These are phyloP conservation scores for Euspilapteryx auroguttella DNA, from an alignment of 2,888 invertebrate species.

Conservation along the genomic window DNA sequence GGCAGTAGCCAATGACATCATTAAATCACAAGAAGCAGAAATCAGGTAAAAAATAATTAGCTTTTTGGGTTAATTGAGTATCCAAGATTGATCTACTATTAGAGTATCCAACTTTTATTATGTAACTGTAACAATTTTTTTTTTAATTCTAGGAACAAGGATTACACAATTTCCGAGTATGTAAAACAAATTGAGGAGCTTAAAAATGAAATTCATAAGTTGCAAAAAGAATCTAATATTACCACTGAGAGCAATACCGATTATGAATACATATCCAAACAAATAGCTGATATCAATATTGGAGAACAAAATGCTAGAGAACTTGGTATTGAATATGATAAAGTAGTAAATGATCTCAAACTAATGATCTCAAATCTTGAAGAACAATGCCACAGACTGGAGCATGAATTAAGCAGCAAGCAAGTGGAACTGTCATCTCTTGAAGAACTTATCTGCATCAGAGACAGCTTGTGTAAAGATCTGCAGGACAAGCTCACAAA, in stretches of 20 bases:
- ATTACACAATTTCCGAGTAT: slow-evolving; percentile 39
- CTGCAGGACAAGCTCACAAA: slow-evolving; percentile 40
- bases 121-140: too few relatives aligned
- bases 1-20: slow-evolving; percentile 26
- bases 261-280: slow-evolving; percentile 15
- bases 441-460: slow-evolving; percentile 41
- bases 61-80: too few relatives aligned
- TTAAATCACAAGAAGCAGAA: slow-evolving; percentile 46
- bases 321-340: slow-evolving; percentile 7
- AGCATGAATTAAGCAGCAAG: slow-evolving; percentile 36
- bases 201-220: slow-evolving; percentile 26
- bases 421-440: slow-evolving; percentile 40
- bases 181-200: slow-evolving; percentile 45
- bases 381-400: slow-evolving; percentile 31
- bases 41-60: slow-evolving; percentile 24
- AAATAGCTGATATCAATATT: slow-evolving; percentile 14
- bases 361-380: slow-evolving; percentile 25
- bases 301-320: background rate
- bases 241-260: slow-evolving; percentile 12
- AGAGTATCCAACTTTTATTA: too few relatives aligned
- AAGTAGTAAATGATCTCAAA: slow-evolving; percentile 19
- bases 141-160: slow-evolving; percentile 33
- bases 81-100: background rate
- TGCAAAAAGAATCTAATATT: slow-evolving; percentile 21
- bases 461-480: slow-evolving; percentile 46